Percentiles rank a stretch among this genome's conserved stretches.
These are phyloP conservation scores for Scleropages formosus DNA, from an alignment of 2,797 vertebrate species.

Conservation along the genomic window DNA sequence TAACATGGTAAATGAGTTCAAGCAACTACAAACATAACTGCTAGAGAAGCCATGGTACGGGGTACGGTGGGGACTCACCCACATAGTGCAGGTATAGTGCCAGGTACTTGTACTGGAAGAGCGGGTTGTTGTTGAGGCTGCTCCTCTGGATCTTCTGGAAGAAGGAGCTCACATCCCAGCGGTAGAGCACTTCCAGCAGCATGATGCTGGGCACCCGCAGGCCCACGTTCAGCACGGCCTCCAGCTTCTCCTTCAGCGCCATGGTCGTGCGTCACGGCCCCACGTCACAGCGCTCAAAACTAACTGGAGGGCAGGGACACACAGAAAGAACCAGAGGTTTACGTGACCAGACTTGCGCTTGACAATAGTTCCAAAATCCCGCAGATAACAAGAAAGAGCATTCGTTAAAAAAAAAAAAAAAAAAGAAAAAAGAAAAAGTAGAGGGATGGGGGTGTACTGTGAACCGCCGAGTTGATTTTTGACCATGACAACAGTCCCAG, in stretches of 20 bases:
- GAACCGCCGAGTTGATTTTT: too few relatives aligned
- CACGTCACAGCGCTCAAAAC: slow-evolving; percentile 48
- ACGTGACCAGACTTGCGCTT: background rate
- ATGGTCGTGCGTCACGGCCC: slow-evolving; percentile 74
- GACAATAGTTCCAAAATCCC: background rate
- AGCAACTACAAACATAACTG: too few relatives aligned
- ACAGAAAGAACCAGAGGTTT: background rate
- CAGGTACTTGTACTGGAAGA: slow-evolving; percentile 98
- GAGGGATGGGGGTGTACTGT: too few relatives aligned
- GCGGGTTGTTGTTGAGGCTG: slow-evolving; percentile 92
- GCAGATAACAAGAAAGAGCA: background rate
- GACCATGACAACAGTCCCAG: too few relatives aligned
- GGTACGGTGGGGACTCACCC: slow-evolving; percentile 72
- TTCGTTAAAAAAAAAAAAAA: too few relatives aligned
- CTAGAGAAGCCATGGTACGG: too few relatives aligned
- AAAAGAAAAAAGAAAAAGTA: too few relatives aligned
- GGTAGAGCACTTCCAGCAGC: slow-evolving; percentile 93
- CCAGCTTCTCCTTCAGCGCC: slow-evolving; percentile 90
- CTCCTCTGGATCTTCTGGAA: slow-evolving; percentile 99
- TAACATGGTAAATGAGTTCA: too few relatives aligned
- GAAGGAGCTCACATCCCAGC: slow-evolving; percentile 98
- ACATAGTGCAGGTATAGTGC: slow-evolving; percentile 98
- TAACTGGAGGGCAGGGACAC: slow-evolving; percentile 52
- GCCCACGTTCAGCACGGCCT: slow-evolving; percentile 94
- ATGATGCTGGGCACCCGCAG: slow-evolving; percentile 96